Percentiles rank a stretch among this genome's conserved stretches.
phyloP scores from a whole-genome alignment of 35 echinoderm and acorn worm genomes.

The Nesometra sesokonis region DNA sequence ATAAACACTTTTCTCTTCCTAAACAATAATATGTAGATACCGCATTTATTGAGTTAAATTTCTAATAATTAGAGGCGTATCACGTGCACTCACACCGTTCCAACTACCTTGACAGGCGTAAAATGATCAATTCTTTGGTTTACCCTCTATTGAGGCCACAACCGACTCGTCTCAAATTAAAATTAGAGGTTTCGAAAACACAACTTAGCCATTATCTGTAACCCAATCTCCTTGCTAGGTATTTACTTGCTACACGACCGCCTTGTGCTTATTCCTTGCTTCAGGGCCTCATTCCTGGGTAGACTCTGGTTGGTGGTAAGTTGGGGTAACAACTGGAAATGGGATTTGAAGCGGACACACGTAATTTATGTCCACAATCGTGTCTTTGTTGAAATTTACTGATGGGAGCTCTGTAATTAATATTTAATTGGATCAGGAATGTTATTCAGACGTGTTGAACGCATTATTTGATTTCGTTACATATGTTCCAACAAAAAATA shows the following conservation, averaged over 20 bases:
- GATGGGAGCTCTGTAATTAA: background rate
- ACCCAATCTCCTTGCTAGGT: background rate
- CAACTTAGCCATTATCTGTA: background rate
- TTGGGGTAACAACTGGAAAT: background rate
- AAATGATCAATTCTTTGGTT: background rate
- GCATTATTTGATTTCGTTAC: too few relatives aligned
- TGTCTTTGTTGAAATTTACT: background rate
- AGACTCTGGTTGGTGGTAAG: background rate
- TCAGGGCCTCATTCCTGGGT: background rate
- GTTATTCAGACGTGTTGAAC: too few relatives aligned
- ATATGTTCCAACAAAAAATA: background rate
- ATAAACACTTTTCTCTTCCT: background rate
- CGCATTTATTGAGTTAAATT: background rate
- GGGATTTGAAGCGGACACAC: background rate
- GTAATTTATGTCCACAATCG: background rate
- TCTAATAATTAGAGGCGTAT: background rate
- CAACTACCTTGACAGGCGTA: background rate
- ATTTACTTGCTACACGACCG: background rate
- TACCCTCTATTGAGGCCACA: background rate
- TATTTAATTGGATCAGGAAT: background rate
- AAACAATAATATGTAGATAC: background rate
- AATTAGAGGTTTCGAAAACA: background rate
- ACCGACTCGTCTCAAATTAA: background rate
- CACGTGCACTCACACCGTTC: background rate
- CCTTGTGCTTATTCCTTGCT: background rate